Percentiles rank a stretch among this genome's conserved stretches.
phyloP scores from a whole-genome alignment of 2,888 invertebrate species.

The Eupithecia pulchellata region DNA sequence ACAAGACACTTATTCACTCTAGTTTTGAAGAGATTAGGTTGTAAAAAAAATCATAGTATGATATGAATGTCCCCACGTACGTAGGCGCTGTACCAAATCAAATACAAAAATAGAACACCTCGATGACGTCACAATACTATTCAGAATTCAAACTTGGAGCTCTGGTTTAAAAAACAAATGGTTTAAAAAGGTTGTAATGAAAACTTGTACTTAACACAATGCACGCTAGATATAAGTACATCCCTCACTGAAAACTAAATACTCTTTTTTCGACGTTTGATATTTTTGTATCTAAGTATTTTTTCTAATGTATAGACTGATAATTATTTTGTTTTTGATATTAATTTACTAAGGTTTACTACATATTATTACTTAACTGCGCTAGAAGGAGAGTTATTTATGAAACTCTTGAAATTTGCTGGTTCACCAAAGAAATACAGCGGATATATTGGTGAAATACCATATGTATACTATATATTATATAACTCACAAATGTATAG shows the following conservation, averaged over 20 bases:
- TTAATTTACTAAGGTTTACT: not conserved
- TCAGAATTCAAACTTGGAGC: not conserved
- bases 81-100: not conserved
- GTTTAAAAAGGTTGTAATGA: conserved; percentile 5
- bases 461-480: too few relatives aligned
- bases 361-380: not conserved
- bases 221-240: not conserved
- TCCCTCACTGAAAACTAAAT: not conserved
- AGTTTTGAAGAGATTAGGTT: too few relatives aligned
- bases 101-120: not conserved
- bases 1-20: too few relatives aligned
- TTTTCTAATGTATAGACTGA: conserved; percentile 2
- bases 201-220: conserved; percentile 2
- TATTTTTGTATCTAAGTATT: not conserved
- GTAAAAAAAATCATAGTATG: too few relatives aligned
- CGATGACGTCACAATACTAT: not conserved
- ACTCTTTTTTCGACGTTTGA: conserved; percentile 2
- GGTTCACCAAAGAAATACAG: not conserved
- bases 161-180: too few relatives aligned
- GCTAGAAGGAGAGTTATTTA: not conserved
- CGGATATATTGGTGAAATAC: not conserved
- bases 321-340: not conserved
- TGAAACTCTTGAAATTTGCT: not conserved
- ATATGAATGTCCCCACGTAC: not conserved
- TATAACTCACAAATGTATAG: not conserved